Conservation (phyloP, 2,113 vertebrate genomes). For the Dasyprocta punctata region DNA sequence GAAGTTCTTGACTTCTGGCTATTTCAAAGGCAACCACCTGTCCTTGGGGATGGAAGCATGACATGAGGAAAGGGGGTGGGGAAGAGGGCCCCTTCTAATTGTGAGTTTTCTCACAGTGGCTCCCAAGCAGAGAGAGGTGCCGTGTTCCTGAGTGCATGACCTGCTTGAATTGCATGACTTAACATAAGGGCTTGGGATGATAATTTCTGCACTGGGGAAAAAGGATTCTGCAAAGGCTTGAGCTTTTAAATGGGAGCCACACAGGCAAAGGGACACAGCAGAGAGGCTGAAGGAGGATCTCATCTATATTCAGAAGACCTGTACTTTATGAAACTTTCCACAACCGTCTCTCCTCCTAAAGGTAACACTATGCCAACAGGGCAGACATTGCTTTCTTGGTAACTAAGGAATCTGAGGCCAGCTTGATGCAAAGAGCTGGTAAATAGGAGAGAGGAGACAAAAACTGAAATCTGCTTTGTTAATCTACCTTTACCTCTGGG, state of each 20-base stretch:
- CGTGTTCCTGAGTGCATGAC: not conserved
- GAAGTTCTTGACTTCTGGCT: not conserved
- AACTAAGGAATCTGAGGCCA: not conserved
- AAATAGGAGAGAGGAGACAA: not conserved
- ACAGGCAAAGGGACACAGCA: not conserved
- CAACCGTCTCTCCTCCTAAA: not conserved
- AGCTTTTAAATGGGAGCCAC: not conserved
- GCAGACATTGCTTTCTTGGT: not conserved
- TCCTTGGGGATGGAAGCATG: not conserved
- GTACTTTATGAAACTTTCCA: not conserved
- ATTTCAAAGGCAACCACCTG: not conserved
- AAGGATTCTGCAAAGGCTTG: not conserved
- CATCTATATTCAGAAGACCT: not conserved
- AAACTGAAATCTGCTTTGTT: not conserved
- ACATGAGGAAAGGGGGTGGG: not conserved
- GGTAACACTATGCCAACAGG: not conserved
- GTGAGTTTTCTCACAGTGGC: constrained; percentile 4
- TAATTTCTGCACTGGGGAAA: not conserved
- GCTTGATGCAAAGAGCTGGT: not conserved
- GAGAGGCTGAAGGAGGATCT: not conserved
- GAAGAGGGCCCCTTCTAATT: not conserved
- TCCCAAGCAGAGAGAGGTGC: not conserved
- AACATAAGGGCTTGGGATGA: not conserved
- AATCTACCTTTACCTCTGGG: not conserved
- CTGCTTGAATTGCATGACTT: not conserved